These are phyloP conservation scores for Nowickia ferox DNA, from an alignment of 2,888 invertebrate genomes.

Conservation along the genomic window DNA sequence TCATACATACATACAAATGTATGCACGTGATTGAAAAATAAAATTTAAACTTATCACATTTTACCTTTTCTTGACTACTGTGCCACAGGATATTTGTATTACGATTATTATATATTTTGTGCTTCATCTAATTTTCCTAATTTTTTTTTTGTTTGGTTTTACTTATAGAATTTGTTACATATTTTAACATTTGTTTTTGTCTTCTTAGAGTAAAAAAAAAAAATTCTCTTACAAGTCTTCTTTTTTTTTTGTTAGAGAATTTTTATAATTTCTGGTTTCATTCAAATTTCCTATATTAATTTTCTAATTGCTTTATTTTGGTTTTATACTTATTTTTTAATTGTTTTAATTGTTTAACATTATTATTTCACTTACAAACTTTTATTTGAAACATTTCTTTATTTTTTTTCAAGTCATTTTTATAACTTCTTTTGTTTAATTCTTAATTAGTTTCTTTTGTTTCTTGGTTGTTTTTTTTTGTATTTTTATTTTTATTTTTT, in stretches of 20 bases:
- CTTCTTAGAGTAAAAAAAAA: constrained; percentile 45
- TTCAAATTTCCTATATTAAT: constrained; percentile 29
- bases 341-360: neutral
- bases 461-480: neutral
- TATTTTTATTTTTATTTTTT: constrained; percentile 5
- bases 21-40: too few relatives aligned
- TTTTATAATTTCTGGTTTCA: constrained; percentile 3
- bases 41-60: neutral
- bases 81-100: constrained; percentile 9
- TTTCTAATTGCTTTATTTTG: constrained; percentile 45
- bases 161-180: constrained; percentile 36
- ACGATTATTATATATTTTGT: constrained; percentile 16
- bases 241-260: constrained; percentile 5
- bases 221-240: constrained; percentile 22
- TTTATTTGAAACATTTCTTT: constrained; percentile 17
- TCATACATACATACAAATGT: too few relatives aligned
- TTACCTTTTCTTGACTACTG: constrained; percentile 25
- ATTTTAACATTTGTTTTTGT: constrained; percentile 27
- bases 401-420: constrained; percentile 12
- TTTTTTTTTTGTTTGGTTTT: constrained; percentile 1
- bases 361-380: constrained; percentile 20
- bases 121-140: constrained; percentile 57
- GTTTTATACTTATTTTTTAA: constrained; percentile 26
- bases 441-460: neutral
- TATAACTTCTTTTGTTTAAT: neutral